A percentile compares a stretch with the other conserved stretches of the same genome.
phyloP scores from a whole-genome alignment of 2,888 invertebrate species.

The Aproaerema taeniolella region DNA sequence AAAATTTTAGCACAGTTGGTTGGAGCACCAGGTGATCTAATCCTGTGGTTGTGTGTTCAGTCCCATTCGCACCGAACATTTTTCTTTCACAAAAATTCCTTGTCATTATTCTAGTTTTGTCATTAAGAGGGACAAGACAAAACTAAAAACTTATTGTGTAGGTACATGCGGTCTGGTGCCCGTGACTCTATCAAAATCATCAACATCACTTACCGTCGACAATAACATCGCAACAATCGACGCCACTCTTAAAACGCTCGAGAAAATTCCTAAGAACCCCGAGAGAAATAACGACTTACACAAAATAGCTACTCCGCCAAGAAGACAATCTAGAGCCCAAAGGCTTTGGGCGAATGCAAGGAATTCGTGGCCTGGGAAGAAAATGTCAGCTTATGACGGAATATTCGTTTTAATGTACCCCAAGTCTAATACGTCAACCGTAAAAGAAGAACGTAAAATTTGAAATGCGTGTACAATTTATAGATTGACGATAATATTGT shows the following conservation, averaged over 20 bases:
- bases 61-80: too few relatives aligned
- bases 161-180: slow-evolving; percentile 5
- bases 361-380: slow-evolving; percentile 4
- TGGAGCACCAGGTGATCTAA: too few relatives aligned
- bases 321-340: slow-evolving; percentile 1
- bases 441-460: not conserved
- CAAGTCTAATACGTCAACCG: not conserved
- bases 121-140: slow-evolving; percentile 6
- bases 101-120: too few relatives aligned
- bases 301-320: not conserved
- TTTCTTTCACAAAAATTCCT: too few relatives aligned
- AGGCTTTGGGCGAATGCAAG: slow-evolving; percentile 6
- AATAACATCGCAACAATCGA: not conserved
- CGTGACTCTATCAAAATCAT: not conserved
- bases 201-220: not conserved
- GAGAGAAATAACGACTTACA: not conserved
- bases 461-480: too few relatives aligned
- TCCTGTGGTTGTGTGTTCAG: too few relatives aligned
- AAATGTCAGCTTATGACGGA: not conserved
- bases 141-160: slow-evolving; percentile 3
- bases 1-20: too few relatives aligned
- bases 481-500: too few relatives aligned
- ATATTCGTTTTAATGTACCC: slow-evolving; percentile 9
- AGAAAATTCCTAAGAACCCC: not conserved
- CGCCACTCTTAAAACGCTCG: not conserved